Evolutionary conservation across 2,113 vertebrate genomes (phyloP), one percentile per base, ranked within the genome.

Genomic region (Myiozetetes cayanensis): DNA sequence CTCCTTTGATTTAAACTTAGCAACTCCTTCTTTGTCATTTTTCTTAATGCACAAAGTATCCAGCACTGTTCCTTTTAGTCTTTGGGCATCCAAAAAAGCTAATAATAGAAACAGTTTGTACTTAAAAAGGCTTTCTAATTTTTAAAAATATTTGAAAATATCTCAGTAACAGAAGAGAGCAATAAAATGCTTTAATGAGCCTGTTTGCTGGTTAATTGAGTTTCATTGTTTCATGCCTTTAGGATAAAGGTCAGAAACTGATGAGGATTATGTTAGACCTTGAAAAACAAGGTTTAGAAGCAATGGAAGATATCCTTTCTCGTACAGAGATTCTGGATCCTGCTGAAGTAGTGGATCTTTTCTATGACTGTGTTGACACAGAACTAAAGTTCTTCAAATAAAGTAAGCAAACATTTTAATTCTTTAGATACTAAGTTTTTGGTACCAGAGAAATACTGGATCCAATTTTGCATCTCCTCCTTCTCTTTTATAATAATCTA

Each of bases 321-420:
- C 96, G 97, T 87, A 93, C 96, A 17, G 96, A 94, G 19, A 94
- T 98, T 86, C 93, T 96, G 72, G 97, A 98, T 95, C 97, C 98
- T 49, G 88, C 96, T 2, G 98, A 98, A 97, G 97, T 98, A 92
- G 98, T 96, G 72, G 98, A 98, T 85, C 98, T 98, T 96, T 98
- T 98, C 97, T 98, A 98, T 96, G 98, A 98, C 96, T 98, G 98
- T 95, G 98, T 98, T 65, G 98, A 98, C 92, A 98, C 98, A 73
- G 98, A 98, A 97, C 97, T 98, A 49, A 98, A 98, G 89, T 98
- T 98, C 98, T 98, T 98, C 96, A 98, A 98, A 96, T 98, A 98
- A 98, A 97, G 97, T 98, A 96, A 97, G 97, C 93, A 14, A 73
- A 76, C 43, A 35, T 61, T 89, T 65, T 9, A 59, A 14, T 95